Evolutionary conservation across 1,140 invertebrate species (phyloP), one percentile per base, ranked within the genome.

Genomic region (Rhagoletis pomonella): DNA sequence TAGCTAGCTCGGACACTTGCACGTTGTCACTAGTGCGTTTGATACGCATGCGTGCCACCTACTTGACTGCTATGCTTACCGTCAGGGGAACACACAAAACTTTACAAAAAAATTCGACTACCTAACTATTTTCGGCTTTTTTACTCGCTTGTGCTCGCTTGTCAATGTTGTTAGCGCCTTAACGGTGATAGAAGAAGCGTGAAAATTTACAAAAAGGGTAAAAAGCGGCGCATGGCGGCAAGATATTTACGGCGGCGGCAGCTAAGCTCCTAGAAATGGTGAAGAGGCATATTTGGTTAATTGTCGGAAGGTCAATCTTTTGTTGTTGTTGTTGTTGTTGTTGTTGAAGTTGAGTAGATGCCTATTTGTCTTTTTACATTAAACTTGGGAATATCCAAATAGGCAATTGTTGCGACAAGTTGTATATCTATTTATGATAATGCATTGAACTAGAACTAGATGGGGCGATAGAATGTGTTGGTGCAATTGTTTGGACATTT

Each of bases 241-340:
- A 81, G 19, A 58, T 17, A 58, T 81, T 55, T 55, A 42, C 19
- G 39, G 9, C 19, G 39, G 9, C 69, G 3, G 29, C 69, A 47
- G 44, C 69, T 73, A n/a, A 47, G 69, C 73, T 55, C 73, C 47
- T 47, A 81, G 47, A 81, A 81, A 81, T 81, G 73, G 87, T 7
- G 6, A 77, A 86, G 44, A 64, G n/a, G 69, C 69, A 86, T 84
- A 85, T 85, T 81, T 81, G 59, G 67, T 65, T 86, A 88, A 88
- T 88, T 86, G 87, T 85, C 81, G 81, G 87, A 86, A 88, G 87
- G 87, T 88, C 87, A 85, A 81, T 81, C 55, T 81, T 81, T 81
- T 81, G 44, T 29, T 81, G n/a, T 2, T 14, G 12, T 47, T 67
- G 42, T 2, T 14, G 12, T 81, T 81, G 44, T 29, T 81, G n/a